Conservation (phyloP, 2,797 vertebrate genomes). For the Luscinia megarhynchos region DNA sequence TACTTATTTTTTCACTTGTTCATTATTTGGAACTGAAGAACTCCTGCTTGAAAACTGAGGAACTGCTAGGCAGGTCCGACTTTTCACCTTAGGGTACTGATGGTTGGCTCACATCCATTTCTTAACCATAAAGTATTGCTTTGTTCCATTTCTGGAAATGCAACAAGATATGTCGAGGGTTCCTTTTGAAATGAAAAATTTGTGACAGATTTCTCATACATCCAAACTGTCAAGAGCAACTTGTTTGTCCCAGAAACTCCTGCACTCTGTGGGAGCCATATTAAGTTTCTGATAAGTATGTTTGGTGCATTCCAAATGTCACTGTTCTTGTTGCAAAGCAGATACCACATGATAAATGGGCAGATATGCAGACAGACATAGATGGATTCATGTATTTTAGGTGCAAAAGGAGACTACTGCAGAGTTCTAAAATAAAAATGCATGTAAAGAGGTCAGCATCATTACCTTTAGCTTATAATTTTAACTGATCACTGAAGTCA, state of each 20-base stretch:
- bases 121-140: constrained; percentile 69
- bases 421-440: background rate
- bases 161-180: constrained; percentile 66
- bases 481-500: background rate
- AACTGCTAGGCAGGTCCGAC: constrained; percentile 52
- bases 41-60: constrained; percentile 32
- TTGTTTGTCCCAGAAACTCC: constrained; percentile 61
- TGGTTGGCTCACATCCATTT: constrained; percentile 67
- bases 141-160: constrained; percentile 74
- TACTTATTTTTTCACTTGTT: constrained; percentile 20
- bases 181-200: constrained; percentile 73
- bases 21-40: constrained; percentile 12
- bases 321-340: constrained; percentile 2
- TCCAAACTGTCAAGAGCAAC: constrained; percentile 54
- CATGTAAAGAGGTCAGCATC: background rate
- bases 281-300: constrained; percentile 57
- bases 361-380: background rate
- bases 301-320: constrained; percentile 31
- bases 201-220: constrained; percentile 64
- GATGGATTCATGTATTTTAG: background rate
- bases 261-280: constrained; percentile 15
- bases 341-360: constrained; percentile 18
- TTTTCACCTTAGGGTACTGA: constrained; percentile 75
- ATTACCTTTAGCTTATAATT: background rate
- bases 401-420: background rate